phyloP scores from a whole-genome alignment of 2,797 vertebrate genomes.

The Chiroxiphia lanceolata region DNA sequence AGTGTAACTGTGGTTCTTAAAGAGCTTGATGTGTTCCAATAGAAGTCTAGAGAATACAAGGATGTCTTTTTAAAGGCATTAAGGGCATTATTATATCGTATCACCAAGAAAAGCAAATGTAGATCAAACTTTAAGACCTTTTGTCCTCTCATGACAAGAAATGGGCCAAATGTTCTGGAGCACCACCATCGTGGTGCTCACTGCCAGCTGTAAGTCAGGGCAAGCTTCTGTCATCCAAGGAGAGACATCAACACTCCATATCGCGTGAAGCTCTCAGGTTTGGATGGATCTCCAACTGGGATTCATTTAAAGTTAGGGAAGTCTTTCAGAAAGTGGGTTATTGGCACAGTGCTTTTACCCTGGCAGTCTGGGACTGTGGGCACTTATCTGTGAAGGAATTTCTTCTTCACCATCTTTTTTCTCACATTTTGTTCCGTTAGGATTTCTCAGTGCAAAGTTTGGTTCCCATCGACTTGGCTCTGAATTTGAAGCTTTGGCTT shows the following conservation, averaged over 20 bases:
- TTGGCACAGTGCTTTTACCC: background rate
- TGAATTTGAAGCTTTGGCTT: background rate
- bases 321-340: background rate
- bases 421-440: background rate
- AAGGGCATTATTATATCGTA: background rate
- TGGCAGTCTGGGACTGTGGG: background rate
- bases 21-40: background rate
- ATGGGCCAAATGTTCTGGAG: background rate
- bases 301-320: background rate
- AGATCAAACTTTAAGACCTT: background rate
- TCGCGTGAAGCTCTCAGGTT: background rate
- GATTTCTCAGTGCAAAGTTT: background rate
- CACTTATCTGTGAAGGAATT: background rate
- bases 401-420: background rate
- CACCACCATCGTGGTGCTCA: background rate
- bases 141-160: background rate
- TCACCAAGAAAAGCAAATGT: background rate
- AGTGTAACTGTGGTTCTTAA: background rate
- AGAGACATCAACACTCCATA: accelerated
- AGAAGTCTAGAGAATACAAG: background rate
- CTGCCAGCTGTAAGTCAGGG: background rate
- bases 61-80: background rate
- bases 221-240: background rate
- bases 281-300: background rate
- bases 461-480: background rate